A percentile compares a stretch with the other conserved stretches of the same genome.
Evolutionary conservation across 2,888 invertebrate species (phyloP).

Genomic region (Eurois occulta): DNA sequence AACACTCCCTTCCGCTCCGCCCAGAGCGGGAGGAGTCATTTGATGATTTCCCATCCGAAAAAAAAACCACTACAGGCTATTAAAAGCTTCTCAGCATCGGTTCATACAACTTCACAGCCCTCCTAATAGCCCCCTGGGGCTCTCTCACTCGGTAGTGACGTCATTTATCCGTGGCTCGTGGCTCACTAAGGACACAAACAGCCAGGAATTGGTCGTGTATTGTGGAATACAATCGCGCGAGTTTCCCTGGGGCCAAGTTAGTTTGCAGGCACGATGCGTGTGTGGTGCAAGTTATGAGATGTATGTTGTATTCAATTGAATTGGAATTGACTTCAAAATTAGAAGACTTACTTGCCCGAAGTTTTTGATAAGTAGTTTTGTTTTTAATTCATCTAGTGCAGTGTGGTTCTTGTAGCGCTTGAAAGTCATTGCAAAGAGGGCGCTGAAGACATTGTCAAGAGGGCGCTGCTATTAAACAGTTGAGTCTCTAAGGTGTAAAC

Average conservation of each 20-base stretch:
- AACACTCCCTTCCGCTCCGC: too few species aligned
- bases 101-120: background rate
- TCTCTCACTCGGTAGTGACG: background rate
- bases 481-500: background rate
- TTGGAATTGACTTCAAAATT: too few species aligned
- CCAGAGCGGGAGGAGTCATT: too few species aligned
- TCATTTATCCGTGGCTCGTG: constrained; percentile 20
- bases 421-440: background rate
- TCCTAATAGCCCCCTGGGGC: constrained; percentile 11
- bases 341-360: too few species aligned
- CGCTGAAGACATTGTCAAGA: background rate
- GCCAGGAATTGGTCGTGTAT: constrained; percentile 46
- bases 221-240: constrained; percentile 47
- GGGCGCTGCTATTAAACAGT: background rate
- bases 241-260: constrained; percentile 45
- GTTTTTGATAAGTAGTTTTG: too few species aligned
- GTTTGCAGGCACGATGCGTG: constrained; percentile 13
- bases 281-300: constrained; percentile 2
- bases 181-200: constrained; percentile 16
- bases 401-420: background rate
- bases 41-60: too few species aligned
- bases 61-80: background rate
- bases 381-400: too few species aligned
- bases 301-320: background rate
- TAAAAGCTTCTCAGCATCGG: background rate